Evolutionary conservation across 2,797 vertebrate genomes (phyloP), one percentile per base, ranked within the genome.

Genomic region (Pangasius larnaudii): DNA sequence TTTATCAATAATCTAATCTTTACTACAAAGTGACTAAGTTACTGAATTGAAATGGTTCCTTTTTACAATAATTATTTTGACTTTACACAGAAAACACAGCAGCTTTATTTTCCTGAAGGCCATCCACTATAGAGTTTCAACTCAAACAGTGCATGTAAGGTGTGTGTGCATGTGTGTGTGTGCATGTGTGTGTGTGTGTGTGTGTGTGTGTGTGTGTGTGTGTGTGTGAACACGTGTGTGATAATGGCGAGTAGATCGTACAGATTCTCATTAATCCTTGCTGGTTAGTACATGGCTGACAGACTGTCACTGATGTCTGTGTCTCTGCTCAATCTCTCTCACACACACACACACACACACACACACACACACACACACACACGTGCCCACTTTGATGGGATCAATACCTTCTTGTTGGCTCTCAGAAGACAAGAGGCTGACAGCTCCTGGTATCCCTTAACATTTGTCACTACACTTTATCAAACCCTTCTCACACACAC

Each of bases 201-300:
- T 65, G 81, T 84, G 81, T 33, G 16, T 51, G 65, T 72, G 67
- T 27, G 67, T 59, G 84, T 65, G 39, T 65, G 69, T 83, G 67
- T 77, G 51, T 63, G 69, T 75, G 53, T 39, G 36, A 30, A 49
- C 49, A 53, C 58, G 59, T 59, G 74, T 18, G 71, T 86, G 84
- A 87, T 89, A 88, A 88, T 65, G 65, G 85, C 16, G 81, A 84
- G 81, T 87, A 90, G 86, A 89, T 81, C 11, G 69, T 80, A 83
- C 88, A 87, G 84, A 87, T 89, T 89, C 90, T 91, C 91, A 92
- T 92, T 91, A 89, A 92, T 91, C 88, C 90, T 89, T n/a, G 5
- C 85, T 92, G 75, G 90, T 92, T 93, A 93, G 89, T 49, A 71
- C 78, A 84, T 72, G 86, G 87, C 91, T 91, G 88, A 87, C 63